phyloP scores from a whole-genome alignment of 2,797 vertebrate genomes.

The Prionace glauca region DNA sequence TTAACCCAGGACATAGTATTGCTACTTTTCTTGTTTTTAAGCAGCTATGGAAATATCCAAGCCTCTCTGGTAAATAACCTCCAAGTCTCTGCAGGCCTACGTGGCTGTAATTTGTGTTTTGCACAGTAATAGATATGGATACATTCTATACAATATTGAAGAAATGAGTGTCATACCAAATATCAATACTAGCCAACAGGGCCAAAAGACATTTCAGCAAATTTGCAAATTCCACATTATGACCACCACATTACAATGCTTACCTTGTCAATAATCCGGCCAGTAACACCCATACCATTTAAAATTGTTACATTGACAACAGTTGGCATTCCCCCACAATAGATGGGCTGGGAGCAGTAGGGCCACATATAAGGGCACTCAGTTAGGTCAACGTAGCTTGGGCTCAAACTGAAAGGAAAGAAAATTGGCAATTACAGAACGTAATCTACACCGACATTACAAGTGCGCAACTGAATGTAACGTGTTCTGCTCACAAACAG shows the following conservation, averaged over 20 bases:
- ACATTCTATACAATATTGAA: neutral
- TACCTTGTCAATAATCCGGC: constrained; percentile 92
- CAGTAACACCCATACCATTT: constrained; percentile 97
- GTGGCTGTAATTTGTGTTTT: neutral
- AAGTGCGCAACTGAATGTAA: neutral
- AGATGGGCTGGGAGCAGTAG: constrained; percentile 97
- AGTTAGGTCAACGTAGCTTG: constrained; percentile 93
- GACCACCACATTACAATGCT: constrained; percentile 35
- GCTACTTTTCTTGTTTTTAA: too few species aligned
- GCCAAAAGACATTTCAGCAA: neutral
- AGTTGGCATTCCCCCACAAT: constrained; percentile 96
- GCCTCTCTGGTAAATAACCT: too few species aligned
- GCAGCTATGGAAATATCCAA: too few species aligned
- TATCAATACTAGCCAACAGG: neutral
- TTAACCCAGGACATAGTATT: too few species aligned
- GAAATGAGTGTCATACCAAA: too few species aligned
- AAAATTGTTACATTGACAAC: constrained; percentile 95
- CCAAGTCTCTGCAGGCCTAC: too few species aligned
- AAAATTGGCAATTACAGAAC: neutral
- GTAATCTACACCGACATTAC: neutral
- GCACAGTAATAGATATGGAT: neutral
- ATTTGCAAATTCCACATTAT: neutral
- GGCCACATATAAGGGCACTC: constrained; percentile 99
- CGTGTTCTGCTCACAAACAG: neutral
- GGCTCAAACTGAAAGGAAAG: constrained; percentile 72